Percentiles rank a stretch among this genome's conserved stretches.
These are phyloP conservation scores for Platycnemis pennipes DNA, from an alignment of 2,888 invertebrate species.

Conservation along the genomic window DNA sequence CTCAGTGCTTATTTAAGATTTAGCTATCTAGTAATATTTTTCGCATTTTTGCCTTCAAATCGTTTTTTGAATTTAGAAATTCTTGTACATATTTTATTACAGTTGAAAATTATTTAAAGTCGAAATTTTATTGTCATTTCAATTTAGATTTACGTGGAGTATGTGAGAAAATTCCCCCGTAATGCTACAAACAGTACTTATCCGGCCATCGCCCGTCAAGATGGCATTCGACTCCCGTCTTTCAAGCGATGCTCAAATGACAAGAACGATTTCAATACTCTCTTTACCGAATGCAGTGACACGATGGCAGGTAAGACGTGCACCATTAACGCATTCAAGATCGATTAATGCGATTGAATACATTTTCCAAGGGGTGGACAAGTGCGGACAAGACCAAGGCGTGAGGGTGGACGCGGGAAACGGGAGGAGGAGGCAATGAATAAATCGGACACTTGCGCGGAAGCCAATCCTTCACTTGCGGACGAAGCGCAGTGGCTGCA, in stretches of 20 bases:
- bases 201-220: no score
- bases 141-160: neutral
- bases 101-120: no score
- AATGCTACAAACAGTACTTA: neutral
- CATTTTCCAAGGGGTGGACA: neutral
- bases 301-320: constrained; percentile 10
- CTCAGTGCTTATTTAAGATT: no score
- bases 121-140: no score
- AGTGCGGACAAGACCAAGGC: neutral
- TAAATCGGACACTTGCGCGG: constrained; percentile 48
- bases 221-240: neutral
- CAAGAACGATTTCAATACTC: neutral
- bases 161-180: no score
- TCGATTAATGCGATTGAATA: constrained; percentile 36
- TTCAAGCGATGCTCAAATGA: neutral
- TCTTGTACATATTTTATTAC: no score
- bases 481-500: constrained; percentile 11
- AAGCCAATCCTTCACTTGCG: constrained; percentile 29
- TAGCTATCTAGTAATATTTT: no score
- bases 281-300: neutral
- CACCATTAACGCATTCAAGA: constrained; percentile 17
- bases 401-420: neutral
- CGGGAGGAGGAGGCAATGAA: constrained; percentile 31
- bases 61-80: no score
- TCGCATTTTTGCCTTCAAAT: no score